Evolutionary conservation across 35 echinoderm and acorn worm species (phyloP).

Genomic region (Lytechinus pictus): DNA sequence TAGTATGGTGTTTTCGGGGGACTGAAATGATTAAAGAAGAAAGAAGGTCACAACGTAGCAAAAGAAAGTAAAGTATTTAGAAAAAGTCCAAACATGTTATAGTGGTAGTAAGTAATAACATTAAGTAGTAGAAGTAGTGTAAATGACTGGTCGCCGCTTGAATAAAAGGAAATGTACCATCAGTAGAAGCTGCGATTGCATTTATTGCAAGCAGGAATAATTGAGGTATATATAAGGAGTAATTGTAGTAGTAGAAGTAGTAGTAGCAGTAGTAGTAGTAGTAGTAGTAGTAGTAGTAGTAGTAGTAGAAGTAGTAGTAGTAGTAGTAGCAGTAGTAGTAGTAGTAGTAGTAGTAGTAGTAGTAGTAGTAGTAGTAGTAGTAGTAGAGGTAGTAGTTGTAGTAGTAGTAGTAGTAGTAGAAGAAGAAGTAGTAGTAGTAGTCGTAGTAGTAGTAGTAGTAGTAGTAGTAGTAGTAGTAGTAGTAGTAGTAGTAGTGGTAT

Average conservation of each 20-base stretch:
- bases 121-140: no score
- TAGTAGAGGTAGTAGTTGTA: not conserved
- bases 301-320: not conserved
- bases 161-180: no score
- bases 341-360: not conserved
- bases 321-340: not conserved
- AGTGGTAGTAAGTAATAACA: no score
- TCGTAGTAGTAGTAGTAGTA: not conserved
- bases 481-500: not conserved
- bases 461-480: constrained; percentile 26
- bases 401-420: constrained; percentile 22
- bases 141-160: no score
- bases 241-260: not conserved
- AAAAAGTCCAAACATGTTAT: no score
- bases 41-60: no score
- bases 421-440: constrained; percentile 12
- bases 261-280: not conserved
- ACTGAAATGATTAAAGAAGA: no score
- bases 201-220: no score
- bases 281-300: not conserved
- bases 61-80: no score
- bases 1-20: no score
- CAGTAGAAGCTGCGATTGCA: no score
- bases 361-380: constrained; percentile 31
- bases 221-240: not conserved